Conservation (phyloP, 35 echinoderm and acorn worm species). For the Chiridota heheva region DNA sequence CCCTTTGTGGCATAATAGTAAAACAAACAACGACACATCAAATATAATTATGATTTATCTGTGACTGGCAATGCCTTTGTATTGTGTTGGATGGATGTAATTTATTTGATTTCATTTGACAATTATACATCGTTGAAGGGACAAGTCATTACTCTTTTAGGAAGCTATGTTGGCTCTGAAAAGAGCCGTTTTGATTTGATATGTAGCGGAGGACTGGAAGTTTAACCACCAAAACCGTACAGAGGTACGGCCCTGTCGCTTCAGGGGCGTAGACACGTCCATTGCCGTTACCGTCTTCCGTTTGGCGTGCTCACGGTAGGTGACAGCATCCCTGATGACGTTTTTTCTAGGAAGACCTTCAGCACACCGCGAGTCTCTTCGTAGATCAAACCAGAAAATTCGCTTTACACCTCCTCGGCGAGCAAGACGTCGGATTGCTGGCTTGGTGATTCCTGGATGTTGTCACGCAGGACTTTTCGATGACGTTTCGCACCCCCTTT, state of each 20-base stretch:
- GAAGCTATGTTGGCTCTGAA: too few species aligned
- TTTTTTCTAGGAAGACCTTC: slow-evolving; percentile 76
- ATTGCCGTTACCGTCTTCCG: slow-evolving; percentile 73
- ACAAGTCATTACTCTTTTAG: too few species aligned
- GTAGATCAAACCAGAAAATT: slow-evolving; percentile 71
- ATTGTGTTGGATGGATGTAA: too few species aligned
- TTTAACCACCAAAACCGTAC: slow-evolving; percentile 69
- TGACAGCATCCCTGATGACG: slow-evolving; percentile 72
- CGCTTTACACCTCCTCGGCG: slow-evolving; percentile 53
- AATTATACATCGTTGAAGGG: too few species aligned
- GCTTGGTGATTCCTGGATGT: slow-evolving; percentile 86
- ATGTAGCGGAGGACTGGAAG: background rate
- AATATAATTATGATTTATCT: too few species aligned
- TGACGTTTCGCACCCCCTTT: slow-evolving; percentile 86
- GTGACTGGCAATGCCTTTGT: too few species aligned
- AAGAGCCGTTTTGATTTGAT: background rate
- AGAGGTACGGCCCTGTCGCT: slow-evolving; percentile 61
- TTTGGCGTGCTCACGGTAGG: slow-evolving; percentile 62
- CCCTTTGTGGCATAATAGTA: too few species aligned
- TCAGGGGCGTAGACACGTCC: too few species aligned
- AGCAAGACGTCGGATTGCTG: slow-evolving; percentile 63
- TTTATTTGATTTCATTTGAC: too few species aligned
- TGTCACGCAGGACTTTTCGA: slow-evolving; percentile 80
- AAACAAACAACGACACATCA: too few species aligned
- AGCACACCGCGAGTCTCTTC: slow-evolving; percentile 65